phyloP scores from a whole-genome alignment of 1,140 invertebrate genomes.

The Lineus longissimus region DNA sequence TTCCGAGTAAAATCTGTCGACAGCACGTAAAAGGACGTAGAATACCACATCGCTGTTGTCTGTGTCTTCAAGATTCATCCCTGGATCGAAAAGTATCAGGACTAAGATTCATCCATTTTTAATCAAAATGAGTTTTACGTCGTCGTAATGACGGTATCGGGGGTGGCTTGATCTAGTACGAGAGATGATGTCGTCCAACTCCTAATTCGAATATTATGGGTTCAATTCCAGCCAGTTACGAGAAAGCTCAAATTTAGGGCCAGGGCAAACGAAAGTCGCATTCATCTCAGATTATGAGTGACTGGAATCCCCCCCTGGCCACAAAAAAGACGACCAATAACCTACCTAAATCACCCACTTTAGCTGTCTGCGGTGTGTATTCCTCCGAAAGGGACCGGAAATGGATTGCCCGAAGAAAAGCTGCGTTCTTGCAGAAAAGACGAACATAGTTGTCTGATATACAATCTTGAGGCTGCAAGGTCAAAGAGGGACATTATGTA shows the following conservation, averaged over 20 bases:
- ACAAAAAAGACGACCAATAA: not conserved
- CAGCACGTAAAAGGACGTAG: constrained; percentile 83
- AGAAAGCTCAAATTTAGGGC: no score
- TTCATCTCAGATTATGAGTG: no score
- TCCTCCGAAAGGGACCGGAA: constrained; percentile 78
- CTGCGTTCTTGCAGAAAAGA: constrained; percentile 65
- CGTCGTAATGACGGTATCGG: not conserved
- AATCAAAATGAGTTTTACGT: not conserved
- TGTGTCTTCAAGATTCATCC: constrained; percentile 47
- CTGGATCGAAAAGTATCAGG: constrained; percentile 46
- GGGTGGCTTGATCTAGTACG: not conserved
- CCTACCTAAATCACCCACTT: constrained; percentile 60
- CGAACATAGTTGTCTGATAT: constrained; percentile 77
- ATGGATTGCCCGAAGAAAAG: constrained; percentile 72
- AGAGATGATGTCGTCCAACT: no score
- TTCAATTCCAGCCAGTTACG: no score
- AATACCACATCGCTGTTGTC: constrained; percentile 61
- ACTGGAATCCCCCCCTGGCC: no score
- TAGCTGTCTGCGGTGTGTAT: constrained; percentile 59
- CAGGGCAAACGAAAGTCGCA: no score
- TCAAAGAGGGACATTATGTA: not conserved
- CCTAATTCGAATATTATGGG: no score
- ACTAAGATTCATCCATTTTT: not conserved
- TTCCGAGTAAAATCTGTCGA: constrained; percentile 84
- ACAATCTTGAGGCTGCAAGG: constrained; percentile 62